phyloP scores from a whole-genome alignment of 2,797 vertebrate species.

The Coregonus suidteri region DNA sequence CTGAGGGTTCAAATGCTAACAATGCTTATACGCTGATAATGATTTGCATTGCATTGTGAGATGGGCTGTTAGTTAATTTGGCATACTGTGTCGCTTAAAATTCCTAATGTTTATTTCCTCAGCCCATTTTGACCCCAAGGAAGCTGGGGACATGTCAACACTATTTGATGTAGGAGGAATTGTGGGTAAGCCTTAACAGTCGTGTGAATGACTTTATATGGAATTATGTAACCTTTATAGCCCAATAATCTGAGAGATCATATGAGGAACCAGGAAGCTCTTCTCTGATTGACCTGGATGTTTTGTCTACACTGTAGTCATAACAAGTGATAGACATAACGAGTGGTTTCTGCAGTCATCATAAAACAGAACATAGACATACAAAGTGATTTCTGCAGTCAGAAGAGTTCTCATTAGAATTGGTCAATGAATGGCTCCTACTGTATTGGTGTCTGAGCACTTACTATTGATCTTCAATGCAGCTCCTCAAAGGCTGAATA shows the following conservation, averaged over 20 bases:
- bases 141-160: conserved; percentile 90
- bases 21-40: background rate
- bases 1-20: background rate
- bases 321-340: background rate
- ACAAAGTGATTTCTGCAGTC: background rate
- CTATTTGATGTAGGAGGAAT: conserved; percentile 96
- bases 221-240: background rate
- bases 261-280: background rate
- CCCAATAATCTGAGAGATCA: background rate
- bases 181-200: conserved; percentile 75
- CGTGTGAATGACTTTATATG: conserved; percentile 7
- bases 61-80: background rate
- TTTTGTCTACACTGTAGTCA: background rate
- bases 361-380: background rate
- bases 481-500: background rate
- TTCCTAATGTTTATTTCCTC: conserved; percentile 21
- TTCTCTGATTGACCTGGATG: background rate
- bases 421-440: background rate
- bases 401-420: background rate
- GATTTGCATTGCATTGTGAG: background rate
- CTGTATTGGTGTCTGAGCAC: background rate
- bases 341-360: background rate
- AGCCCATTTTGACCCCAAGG: conserved; percentile 91
- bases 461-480: background rate
- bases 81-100: background rate